Base-by-base conservation (phyloP, 2,888 invertebrate genomes). In the Hirtodrosophila confusa region DNA sequence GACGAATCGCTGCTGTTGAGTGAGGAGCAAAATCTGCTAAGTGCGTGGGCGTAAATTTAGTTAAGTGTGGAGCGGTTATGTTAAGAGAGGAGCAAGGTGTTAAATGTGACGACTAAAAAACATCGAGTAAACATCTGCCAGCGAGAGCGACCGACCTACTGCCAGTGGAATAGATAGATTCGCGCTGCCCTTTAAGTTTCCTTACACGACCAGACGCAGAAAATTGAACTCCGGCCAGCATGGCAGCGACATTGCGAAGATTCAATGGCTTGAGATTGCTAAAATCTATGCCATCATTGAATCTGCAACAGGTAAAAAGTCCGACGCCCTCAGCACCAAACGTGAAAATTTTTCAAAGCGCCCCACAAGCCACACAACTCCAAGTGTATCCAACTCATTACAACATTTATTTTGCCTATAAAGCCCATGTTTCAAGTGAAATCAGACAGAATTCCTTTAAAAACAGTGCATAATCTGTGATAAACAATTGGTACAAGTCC, bases 201-300 rank as follows among this genome's bases (percentile, higher is more conserved):
- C 68, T 72, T 73, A 76, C 76, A 84, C 82, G 82, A 87, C 80
- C 86, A 89, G 89, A 86, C 76, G 86, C 80, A 79, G 60, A 89
- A 91, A 89, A 88, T 88, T 79, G 64, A 79, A 85, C 83, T 89
- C 78, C 87, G 89, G 89, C 93, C 94, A 96, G 94, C 94, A 97
- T 97, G 97, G 96, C 96, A 94, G 96, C 96, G 93, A 94, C 95
- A 92, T 94, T 96, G 92, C 95, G 96, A 93, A 95, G 96, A 93
- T 94, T 96, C 94, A 96, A 95, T 93, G 95, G 95, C 93, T 94
- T 95, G 92, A 94, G 95, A 92, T 94, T 97, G 92, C 94, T 97
- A 90, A 96, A 95, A 94, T 93, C 94, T 88, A 94, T 93, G 92
- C 94, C 94, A 92, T 93, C 93, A 87, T 86, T 94, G 90, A 92